Percentiles rank a stretch among this genome's conserved stretches.
phyloP scores from a whole-genome alignment of 2,888 invertebrate genomes.

The Drosophila phalerata region DNA sequence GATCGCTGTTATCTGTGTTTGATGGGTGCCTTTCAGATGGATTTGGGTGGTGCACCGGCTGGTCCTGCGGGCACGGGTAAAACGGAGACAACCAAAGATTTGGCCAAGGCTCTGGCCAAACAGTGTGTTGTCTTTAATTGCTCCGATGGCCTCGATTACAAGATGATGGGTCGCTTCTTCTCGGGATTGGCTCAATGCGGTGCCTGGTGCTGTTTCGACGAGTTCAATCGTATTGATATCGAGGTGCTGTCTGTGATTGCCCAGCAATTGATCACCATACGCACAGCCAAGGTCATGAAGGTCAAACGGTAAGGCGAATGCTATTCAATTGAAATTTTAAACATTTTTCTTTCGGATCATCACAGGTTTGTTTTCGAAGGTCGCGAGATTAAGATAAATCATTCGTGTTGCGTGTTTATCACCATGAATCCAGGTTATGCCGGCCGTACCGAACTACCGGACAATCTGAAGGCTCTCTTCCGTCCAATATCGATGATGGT shows the following conservation, averaged over 20 bases:
- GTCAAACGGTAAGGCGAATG: constrained; percentile 82
- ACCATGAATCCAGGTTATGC: constrained; percentile 98
- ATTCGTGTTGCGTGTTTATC: constrained; percentile 93
- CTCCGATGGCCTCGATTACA: constrained; percentile 89
- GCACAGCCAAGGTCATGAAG: constrained; percentile 92
- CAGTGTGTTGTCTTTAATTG: constrained; percentile 97
- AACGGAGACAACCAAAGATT: constrained; percentile 96
- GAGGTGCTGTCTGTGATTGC: constrained; percentile 96
- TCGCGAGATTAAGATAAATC: constrained; percentile 92
- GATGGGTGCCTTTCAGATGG: constrained; percentile 95
- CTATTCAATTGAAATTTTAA: neutral
- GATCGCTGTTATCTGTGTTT: constrained; percentile 95
- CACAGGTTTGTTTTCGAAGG: constrained; percentile 94
- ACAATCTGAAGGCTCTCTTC: constrained; percentile 94
- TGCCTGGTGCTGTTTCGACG: constrained; percentile 97
- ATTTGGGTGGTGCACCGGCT: constrained; percentile 95
- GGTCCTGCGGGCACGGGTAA: constrained; percentile 96
- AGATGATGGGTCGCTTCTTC: constrained; percentile 94
- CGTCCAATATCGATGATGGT: constrained; percentile 97
- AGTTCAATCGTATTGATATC: constrained; percentile 96
- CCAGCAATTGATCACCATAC: constrained; percentile 94
- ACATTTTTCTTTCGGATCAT: neutral
- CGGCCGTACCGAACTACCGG: constrained; percentile 94
- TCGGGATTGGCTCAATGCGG: constrained; percentile 95
- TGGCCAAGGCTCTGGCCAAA: constrained; percentile 94